These are phyloP conservation scores for Coenonympha arcania DNA, from an alignment of 2,888 invertebrate species.

Conservation along the genomic window DNA sequence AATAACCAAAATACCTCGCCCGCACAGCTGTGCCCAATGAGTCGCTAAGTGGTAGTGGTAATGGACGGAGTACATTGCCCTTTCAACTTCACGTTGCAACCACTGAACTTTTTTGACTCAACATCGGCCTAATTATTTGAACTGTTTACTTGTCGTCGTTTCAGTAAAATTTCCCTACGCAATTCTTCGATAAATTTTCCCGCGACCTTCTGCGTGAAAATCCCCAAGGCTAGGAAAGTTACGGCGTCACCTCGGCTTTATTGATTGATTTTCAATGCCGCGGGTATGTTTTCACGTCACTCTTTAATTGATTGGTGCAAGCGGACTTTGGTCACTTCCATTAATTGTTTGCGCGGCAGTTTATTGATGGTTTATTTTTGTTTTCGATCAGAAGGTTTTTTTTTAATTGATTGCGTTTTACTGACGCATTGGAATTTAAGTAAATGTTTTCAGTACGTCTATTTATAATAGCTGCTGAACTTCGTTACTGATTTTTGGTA, in stretches of 20 bases:
- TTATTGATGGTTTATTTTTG: neutral
- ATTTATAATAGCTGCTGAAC: too few species aligned
- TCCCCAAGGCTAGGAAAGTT: slow-evolving; percentile 9
- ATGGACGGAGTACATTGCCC: too few species aligned
- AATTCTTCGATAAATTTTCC: neutral
- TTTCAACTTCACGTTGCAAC: too few species aligned
- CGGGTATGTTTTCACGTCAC: slow-evolving; percentile 16
- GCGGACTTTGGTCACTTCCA: slow-evolving; percentile 15
- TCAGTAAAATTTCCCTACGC: slow-evolving; percentile 1
- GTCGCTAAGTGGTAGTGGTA: too few species aligned
- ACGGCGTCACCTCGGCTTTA: neutral
- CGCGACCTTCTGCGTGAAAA: too few species aligned
- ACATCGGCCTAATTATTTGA: too few species aligned
- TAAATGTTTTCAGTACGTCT: too few species aligned
- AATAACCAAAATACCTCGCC: too few species aligned
- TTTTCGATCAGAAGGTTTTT: neutral
- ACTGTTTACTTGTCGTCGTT: neutral
- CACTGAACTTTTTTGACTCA: too few species aligned
- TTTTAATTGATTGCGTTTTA: neutral
- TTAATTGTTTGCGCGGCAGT: neutral
- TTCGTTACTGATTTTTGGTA: too few species aligned
- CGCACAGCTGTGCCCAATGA: too few species aligned
- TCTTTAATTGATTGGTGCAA: slow-evolving; percentile 16
- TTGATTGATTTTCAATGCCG: slow-evolving; percentile 9
- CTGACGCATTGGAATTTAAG: too few species aligned